Percentiles rank a stretch among this genome's conserved stretches.
Evolutionary conservation across 2,797 vertebrate genomes (phyloP).

Genomic region (Micromesistius poutassou): DNA sequence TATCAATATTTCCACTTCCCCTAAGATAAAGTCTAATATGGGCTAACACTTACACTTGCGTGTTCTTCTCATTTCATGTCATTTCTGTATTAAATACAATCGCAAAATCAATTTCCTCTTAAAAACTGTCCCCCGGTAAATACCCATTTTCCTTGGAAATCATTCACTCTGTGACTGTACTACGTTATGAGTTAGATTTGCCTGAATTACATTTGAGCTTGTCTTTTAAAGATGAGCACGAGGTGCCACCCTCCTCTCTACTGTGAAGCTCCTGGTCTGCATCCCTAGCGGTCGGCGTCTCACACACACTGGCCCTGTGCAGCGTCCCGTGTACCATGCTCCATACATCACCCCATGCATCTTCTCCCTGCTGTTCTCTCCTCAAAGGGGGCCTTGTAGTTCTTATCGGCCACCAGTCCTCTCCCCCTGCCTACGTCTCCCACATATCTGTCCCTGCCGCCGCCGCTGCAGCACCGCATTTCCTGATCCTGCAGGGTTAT

Average conservation of each 20-base stretch:
- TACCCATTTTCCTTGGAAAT: neutral
- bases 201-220: neutral
- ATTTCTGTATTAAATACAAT: neutral
- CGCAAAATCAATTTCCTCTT: neutral
- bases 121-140: neutral
- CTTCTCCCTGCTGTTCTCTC: neutral
- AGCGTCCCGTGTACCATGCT: neutral
- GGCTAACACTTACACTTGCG: neutral
- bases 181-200: neutral
- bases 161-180: neutral
- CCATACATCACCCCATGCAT: neutral
- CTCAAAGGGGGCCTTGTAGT: constrained; percentile 1
- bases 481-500: constrained; percentile 49
- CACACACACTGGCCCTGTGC: neutral
- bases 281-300: neutral
- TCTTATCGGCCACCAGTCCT: neutral
- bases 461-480: constrained; percentile 27
- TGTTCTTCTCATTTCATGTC: too few relatives aligned
- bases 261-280: neutral
- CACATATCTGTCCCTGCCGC: constrained; percentile 40
- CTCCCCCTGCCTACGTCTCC: constrained; percentile 23
- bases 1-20: neutral
- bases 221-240: neutral
- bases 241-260: neutral
- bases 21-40: neutral